Base-by-base conservation (phyloP, 2,888 invertebrate species). In the Polyommatus iphigenia region DNA sequence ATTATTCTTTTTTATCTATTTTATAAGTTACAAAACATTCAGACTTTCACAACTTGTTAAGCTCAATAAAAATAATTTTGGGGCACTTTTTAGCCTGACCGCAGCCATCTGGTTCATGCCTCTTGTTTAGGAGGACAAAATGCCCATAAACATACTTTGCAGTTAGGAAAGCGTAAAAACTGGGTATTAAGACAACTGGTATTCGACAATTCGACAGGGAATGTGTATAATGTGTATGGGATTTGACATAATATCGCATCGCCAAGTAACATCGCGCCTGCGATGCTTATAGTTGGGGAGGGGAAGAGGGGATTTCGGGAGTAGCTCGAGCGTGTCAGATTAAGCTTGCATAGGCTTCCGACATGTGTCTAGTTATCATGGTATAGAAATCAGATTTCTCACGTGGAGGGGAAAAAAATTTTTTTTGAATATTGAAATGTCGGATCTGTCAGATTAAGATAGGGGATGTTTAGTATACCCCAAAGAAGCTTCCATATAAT, bases 101-200 rank as follows among this genome's bases (percentile, higher is more conserved):
- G 29, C 75, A 75, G 18, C 54, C 29, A 50, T 18, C 24, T 29
- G 54, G 29, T 41, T 72, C 36, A 41, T 20, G 75, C 29, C 24
- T 75, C 29, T 50, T 75, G 75, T 24, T 54, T 50, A 24, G 50
- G 50, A 7, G 75, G 75, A 75, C 50, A 75, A 50, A 50, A 50
- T 75, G 75, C 54, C 75, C 75, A 75, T 54, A 75, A 75, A 75
- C 73, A 50, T 15, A 41, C 20, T 72, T 72, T 75, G 18, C 29
- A 75, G 75, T 54, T 54, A 54, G 4, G 50, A 46, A 46, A 29
- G 24, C 73, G 73, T 24, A 73, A 72, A 41, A 41, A 50, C 46
- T 24, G 54, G 54, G 15, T 18, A 54, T 18, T 54, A 5, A 54
- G 54, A 54, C 15, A 18, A 54, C 54, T 54, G 4, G 18, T 5